phyloP scores from a whole-genome alignment of 2,113 vertebrate genomes.

The Dascyllus trimaculatus region DNA sequence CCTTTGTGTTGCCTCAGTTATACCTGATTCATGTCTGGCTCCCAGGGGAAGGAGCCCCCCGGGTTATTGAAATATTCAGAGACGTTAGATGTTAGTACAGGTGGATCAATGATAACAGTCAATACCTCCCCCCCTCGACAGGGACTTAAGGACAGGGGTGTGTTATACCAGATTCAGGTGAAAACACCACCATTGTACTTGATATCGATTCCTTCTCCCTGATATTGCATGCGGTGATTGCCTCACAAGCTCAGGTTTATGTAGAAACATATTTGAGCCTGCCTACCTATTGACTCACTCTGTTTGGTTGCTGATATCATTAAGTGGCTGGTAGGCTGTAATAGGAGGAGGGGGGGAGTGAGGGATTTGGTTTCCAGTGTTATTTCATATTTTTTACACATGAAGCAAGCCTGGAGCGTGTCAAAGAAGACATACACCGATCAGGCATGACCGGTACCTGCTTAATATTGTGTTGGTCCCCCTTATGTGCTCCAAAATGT shows the following conservation, averaged over 20 bases:
- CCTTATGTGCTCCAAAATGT: too few species aligned
- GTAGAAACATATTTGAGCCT: slow-evolving; percentile 17
- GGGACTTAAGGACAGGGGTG: slow-evolving; percentile 56
- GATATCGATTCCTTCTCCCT: slow-evolving; percentile 46
- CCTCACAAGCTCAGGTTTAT: slow-evolving; percentile 18
- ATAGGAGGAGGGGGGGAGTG: background rate
- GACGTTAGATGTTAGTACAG: slow-evolving; percentile 67
- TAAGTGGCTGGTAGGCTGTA: slow-evolving; percentile 18
- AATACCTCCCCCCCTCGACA: slow-evolving; percentile 52
- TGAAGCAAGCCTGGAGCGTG: slow-evolving; percentile 11
- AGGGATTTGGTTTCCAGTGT: slow-evolving; percentile 12
- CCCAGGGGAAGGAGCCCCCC: slow-evolving; percentile 52
- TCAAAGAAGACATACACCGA: slow-evolving; percentile 17
- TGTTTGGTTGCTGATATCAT: slow-evolving; percentile 27
- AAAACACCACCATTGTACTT: slow-evolving; percentile 42
- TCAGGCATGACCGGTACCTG: too few species aligned
- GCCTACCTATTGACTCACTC: slow-evolving; percentile 4
- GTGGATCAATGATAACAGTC: slow-evolving; percentile 74
- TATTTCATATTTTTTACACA: slow-evolving; percentile 21
- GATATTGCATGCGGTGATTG: slow-evolving; percentile 40
- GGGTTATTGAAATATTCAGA: slow-evolving; percentile 74
- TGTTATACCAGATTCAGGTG: slow-evolving; percentile 42
- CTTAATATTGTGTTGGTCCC: too few species aligned
- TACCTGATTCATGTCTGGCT: slow-evolving; percentile 78
- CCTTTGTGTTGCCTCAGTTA: slow-evolving; percentile 74